Conservation (phyloP, 2,888 invertebrate genomes). For the Gisinianus flammeolus region DNA sequence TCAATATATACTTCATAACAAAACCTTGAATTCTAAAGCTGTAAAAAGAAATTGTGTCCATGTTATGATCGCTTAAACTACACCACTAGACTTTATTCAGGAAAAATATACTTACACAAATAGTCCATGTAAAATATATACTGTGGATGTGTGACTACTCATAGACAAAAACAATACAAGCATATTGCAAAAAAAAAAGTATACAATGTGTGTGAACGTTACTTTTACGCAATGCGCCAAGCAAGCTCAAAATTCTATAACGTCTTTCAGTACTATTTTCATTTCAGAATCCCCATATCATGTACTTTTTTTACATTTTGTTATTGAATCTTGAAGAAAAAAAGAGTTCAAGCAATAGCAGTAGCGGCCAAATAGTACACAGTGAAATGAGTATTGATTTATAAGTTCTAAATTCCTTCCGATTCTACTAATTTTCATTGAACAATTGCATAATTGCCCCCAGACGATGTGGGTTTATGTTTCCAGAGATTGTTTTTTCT, state of each 20-base stretch:
- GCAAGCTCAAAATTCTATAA: background rate
- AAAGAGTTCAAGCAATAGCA: background rate
- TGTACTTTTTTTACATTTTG: background rate
- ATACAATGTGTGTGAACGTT: background rate
- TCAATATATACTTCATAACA: background rate
- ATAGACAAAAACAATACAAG: background rate
- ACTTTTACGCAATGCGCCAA: conserved; percentile 38
- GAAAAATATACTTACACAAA: background rate
- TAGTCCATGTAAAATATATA: background rate
- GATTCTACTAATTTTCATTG: too few species aligned
- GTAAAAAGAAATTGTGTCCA: background rate
- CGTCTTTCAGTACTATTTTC: background rate
- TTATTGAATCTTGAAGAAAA: background rate
- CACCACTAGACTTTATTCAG: too few species aligned
- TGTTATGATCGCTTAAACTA: too few species aligned
- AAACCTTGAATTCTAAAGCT: background rate
- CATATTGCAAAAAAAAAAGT: background rate
- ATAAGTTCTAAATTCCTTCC: too few species aligned
- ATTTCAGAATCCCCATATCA: background rate
- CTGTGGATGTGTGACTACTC: background rate
- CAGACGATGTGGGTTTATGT: too few species aligned
- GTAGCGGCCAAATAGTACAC: background rate
- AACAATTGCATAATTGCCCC: too few species aligned
- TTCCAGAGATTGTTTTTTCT: too few species aligned
- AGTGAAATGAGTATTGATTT: too few species aligned